Percentiles rank a stretch among this genome's conserved stretches.
Evolutionary conservation across 2,797 vertebrate species (phyloP).

Genomic region (Acropternis orthonyx): DNA sequence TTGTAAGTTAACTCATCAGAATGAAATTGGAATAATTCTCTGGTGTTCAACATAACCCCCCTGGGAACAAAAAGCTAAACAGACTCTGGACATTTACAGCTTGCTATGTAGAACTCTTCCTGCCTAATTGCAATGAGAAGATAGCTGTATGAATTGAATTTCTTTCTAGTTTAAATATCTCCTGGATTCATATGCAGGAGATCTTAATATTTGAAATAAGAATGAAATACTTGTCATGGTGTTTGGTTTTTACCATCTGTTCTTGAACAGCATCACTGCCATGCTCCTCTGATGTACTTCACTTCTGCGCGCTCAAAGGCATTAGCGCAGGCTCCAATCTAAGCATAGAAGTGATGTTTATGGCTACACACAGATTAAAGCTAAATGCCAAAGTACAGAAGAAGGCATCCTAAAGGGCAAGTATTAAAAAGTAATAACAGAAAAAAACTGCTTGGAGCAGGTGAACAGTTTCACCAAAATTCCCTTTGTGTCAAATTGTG

Average conservation of each 20-base stretch:
- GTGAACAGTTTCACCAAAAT: neutral
- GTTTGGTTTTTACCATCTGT: neutral
- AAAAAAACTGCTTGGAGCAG: neutral
- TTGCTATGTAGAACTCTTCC: neutral
- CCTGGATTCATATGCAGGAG: neutral
- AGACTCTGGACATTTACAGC: constrained; percentile 27
- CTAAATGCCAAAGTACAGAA: constrained; percentile 12
- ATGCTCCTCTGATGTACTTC: neutral
- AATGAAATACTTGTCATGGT: neutral
- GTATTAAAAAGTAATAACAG: constrained; percentile 23
- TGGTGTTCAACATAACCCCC: neutral
- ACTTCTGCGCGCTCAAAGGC: neutral
- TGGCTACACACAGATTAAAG: neutral
- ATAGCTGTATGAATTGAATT: neutral
- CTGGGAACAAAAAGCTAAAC: neutral
- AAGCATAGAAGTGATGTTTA: neutral
- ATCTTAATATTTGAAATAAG: neutral
- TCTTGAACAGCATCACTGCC: neutral
- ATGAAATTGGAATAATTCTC: neutral
- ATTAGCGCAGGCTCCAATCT: neutral
- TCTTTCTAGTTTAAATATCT: neutral
- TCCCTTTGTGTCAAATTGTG: neutral
- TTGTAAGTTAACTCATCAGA: neutral
- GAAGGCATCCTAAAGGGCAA: neutral
- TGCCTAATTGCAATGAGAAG: neutral